Base-by-base conservation (phyloP, 2,888 invertebrate genomes). In the Drosophila borborema region DNA sequence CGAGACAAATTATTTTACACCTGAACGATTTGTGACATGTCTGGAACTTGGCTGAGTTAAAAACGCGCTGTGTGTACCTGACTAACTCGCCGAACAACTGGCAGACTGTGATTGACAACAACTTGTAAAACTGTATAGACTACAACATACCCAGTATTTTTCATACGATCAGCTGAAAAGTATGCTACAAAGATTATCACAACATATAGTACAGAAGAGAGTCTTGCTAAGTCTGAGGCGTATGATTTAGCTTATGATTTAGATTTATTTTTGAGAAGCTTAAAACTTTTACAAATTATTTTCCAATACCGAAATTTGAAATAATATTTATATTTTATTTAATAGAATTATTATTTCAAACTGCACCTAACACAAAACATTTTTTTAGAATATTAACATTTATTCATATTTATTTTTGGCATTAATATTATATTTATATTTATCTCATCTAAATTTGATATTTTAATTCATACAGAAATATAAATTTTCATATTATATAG, bases 1-100 rank as follows among this genome's bases (percentile, higher is more conserved):
- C 77, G 88, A 90, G 82, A 85, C 81, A 89, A 81, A 90, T 90
- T 88, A 77, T 80, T 77, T 85, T 77, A 80, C 90, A 82, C 77
- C 78, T 64, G 74, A 87, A 48, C 77, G 71, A 75, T 59, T 79
- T 80, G 82, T 74, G 80, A 84, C 76, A 83, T 74, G 90, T 90
- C 86, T 90, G 73, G 74, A 70, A 74, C 74, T 73, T 72, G 74
- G 53, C 74, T 71, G 59, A 64, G 41, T 60, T 43, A 63, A 64
- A 64, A 61, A 63, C 45, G 48, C 43, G 58, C 58, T 61, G 36
- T 56, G 36, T 56, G 60, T 58, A 53, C 68, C 43, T 60, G 41
- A 64, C 28, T 60, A 64, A 59, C 62, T 68, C 58, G 56, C 48
- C 53, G 48, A 45, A 14, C 64, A 51, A 43, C 60, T 67, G 61